Evolutionary conservation across 2,888 invertebrate species (phyloP), one percentile per base, ranked within the genome.

Genomic region (Ligdia adustata): DNA sequence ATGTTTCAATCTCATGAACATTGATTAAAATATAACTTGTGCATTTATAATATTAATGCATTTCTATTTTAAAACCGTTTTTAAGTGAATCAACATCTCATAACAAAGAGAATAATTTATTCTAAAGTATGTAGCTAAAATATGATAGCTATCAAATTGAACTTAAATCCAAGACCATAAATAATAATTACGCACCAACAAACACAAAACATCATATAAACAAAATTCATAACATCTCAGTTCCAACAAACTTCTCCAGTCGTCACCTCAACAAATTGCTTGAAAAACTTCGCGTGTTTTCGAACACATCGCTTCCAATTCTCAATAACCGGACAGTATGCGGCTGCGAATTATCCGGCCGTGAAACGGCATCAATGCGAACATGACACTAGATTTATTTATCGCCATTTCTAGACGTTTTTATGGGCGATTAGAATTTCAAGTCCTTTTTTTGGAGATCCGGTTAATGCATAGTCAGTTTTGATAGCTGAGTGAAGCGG

Each of bases 331-430:
- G 16, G 18, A 27, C 12, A 7, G 15, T n/a, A n/a, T 12, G 27
- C 4, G 22, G 6, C 22, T 22, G 4, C 7, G 15, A 43, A 29
- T 24, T 31, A 37, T 34, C 45, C 37, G 28, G 29, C 38, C 43
- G 29, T 47, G 45, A 43, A 48, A 42, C 44, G 22, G 34, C 29
- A 55, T 48, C 37, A 40, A 45, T 47, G 26, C 9, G 20, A 12
- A 28, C 39, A 33, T 46, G 45, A 22, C 34, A 40, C 41, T 7
- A 20, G 28, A 9, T 34, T 14, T 42, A 45, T 56, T 56, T 45
- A 52, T 48, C 22, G 41, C 28, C 9, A 12, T 48, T 45, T 48
- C 42, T 33, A 34, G 32, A 11, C 3, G 18, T 38, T 37, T 43
- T 27, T 27, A 11, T 32, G 5, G 32, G 15, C n/a, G 2, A 5